phyloP scores from a whole-genome alignment of 2,113 vertebrate species.

The Micromys minutus region DNA sequence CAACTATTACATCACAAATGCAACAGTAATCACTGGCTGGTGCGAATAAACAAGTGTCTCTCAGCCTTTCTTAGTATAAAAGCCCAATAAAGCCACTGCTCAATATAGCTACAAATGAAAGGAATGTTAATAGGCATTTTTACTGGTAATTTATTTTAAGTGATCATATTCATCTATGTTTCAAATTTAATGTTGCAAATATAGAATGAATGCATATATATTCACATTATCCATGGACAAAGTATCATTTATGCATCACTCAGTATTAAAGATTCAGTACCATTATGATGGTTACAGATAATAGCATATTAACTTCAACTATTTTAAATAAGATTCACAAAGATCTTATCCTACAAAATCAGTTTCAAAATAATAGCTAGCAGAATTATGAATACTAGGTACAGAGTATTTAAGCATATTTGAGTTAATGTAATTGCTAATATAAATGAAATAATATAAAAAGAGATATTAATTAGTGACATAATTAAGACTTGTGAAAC shows the following conservation, averaged over 20 bases:
- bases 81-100: background rate
- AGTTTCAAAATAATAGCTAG: background rate
- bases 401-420: background rate
- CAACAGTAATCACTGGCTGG: background rate
- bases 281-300: background rate
- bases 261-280: background rate
- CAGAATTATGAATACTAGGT: background rate
- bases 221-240: background rate
- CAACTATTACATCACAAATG: background rate
- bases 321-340: background rate
- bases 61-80: background rate
- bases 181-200: accelerated
- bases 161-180: accelerated
- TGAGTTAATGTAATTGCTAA: background rate
- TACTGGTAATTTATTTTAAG: background rate
- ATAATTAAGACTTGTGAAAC: background rate
- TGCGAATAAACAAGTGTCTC: background rate
- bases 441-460: background rate
- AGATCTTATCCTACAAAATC: background rate
- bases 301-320: background rate
- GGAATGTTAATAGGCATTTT: background rate
- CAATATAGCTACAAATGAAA: background rate
- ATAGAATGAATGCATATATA: accelerated
- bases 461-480: background rate
- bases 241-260: background rate